phyloP scores from a whole-genome alignment of 2,113 vertebrate genomes.

The Brachypodius melanocephalos region DNA sequence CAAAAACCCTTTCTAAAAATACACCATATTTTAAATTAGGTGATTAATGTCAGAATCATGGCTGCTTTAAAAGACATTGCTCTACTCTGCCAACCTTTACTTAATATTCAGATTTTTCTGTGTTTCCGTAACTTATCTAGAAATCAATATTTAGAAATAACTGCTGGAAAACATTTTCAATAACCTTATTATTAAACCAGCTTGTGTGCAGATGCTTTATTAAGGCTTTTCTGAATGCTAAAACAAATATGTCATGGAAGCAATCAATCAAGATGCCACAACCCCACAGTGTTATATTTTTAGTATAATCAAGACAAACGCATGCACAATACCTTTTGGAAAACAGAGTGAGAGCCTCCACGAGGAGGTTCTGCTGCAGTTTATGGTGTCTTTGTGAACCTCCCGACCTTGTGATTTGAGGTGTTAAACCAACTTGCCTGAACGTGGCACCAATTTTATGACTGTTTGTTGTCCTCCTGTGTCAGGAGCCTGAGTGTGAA shows the following conservation, averaged over 20 bases:
- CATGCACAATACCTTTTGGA: not conserved
- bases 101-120: not conserved
- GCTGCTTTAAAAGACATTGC: not conserved
- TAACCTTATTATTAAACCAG: slow-evolving; percentile 66
- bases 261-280: slow-evolving; percentile 61
- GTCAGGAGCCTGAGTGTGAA: not conserved
- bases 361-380: not conserved
- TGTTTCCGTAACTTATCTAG: not conserved
- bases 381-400: not conserved
- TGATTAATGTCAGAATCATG: not conserved
- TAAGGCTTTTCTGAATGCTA: slow-evolving; percentile 60
- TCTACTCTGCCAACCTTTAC: not conserved
- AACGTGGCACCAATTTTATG: not conserved
- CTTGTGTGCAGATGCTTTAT: slow-evolving; percentile 59
- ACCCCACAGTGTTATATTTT: not conserved
- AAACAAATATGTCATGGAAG: slow-evolving; percentile 58
- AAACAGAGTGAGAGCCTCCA: not conserved
- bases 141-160: slow-evolving; percentile 55
- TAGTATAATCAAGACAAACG: slow-evolving; percentile 56
- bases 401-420: not conserved
- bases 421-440: not conserved
- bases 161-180: slow-evolving; percentile 54
- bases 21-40: not conserved
- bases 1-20: not conserved
- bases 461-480: not conserved